Evolutionary conservation across 2,888 invertebrate genomes (phyloP).

Genomic region (Dexiosoma caninum): DNA sequence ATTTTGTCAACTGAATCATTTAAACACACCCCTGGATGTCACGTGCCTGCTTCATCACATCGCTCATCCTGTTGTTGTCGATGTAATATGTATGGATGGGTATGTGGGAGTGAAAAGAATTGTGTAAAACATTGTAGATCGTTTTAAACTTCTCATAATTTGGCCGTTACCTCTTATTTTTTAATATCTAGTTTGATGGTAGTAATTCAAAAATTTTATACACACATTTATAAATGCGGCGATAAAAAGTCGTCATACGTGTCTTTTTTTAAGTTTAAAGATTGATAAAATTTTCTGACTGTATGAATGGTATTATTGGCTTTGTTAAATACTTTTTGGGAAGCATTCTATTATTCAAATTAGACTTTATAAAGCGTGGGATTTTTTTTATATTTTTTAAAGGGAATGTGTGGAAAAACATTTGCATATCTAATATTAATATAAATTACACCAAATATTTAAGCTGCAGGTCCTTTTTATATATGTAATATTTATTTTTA

Average conservation of each 20-base stretch:
- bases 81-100: no score
- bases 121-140: background rate
- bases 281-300: conserved; percentile 9
- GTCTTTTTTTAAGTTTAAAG: conserved; percentile 15
- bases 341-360: background rate
- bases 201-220: conserved; percentile 38
- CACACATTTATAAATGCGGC: background rate
- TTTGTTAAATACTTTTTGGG: background rate
- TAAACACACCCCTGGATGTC: conserved; percentile 39
- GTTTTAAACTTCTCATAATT: conserved; percentile 45
- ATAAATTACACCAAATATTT: no score
- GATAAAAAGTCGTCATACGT: background rate
- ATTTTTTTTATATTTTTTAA: no score
- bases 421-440: no score
- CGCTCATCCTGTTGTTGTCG: conserved; percentile 42
- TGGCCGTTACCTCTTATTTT: background rate
- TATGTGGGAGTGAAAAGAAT: conserved; percentile 11
- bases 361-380: conserved; percentile 26
- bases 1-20: conserved; percentile 48
- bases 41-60: conserved; percentile 53
- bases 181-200: background rate
- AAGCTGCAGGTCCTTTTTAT: no score
- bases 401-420: no score
- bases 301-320: conserved; percentile 8
- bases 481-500: no score